These are phyloP conservation scores for Leucopternis melanops DNA, from an alignment of 2,113 vertebrate genomes.

Conservation along the genomic window DNA sequence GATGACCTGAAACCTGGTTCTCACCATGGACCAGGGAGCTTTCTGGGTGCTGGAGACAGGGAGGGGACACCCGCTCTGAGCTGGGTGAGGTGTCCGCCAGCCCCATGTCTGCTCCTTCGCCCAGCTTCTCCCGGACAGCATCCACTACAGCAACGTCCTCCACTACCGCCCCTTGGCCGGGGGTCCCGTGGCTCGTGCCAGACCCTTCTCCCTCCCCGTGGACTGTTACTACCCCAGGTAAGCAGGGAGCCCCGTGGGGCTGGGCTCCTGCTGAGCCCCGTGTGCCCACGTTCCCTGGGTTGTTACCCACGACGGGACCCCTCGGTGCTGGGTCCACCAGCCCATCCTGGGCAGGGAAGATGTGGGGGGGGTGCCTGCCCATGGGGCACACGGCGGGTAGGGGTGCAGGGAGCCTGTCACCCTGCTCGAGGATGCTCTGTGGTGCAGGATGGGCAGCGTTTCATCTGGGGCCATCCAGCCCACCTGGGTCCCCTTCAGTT, in stretches of 20 bases:
- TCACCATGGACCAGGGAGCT: fast-evolving
- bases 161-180: background rate
- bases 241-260: background rate
- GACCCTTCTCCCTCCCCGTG: background rate
- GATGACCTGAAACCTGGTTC: too few relatives aligned
- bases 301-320: fast-evolving
- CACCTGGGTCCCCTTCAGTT: background rate
- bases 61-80: fast-evolving
- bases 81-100: background rate
- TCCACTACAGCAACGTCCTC: background rate
- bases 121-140: background rate
- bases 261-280: too few relatives aligned
- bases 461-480: background rate
- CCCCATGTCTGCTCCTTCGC: fast-evolving
- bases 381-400: fast-evolving
- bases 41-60: background rate
- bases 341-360: background rate
- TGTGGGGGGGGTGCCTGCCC: fast-evolving
- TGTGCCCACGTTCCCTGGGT: fast-evolving
- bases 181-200: background rate
- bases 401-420: background rate
- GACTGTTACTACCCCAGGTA: slow-evolving; percentile 2
- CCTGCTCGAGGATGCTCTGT: background rate
- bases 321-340: background rate
- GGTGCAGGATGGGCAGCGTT: background rate